Conservation (phyloP, 2,888 invertebrate genomes). For the Amblyjoppa fuscipennis region DNA sequence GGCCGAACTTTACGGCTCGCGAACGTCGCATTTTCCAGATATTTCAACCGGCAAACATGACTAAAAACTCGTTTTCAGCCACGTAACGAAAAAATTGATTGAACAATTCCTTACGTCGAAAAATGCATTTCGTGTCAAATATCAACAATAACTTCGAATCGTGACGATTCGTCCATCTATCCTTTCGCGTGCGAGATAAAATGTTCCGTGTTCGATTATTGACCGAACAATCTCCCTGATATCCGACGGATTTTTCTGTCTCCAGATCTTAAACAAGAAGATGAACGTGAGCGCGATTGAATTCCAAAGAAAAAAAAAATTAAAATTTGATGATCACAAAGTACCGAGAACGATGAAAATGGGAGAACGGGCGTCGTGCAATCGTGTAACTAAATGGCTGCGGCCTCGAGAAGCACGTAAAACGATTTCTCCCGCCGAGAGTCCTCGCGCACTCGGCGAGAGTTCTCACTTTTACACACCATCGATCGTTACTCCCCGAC, state of each 20-base stretch:
- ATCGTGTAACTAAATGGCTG: slow-evolving; percentile 28
- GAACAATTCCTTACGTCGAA: not conserved
- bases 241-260: not conserved
- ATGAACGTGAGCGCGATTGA: not conserved
- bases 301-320: not conserved
- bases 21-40: not conserved
- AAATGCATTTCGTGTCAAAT: not conserved
- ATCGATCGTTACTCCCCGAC: not conserved
- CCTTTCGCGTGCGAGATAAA: not conserved
- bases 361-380: slow-evolving; percentile 30
- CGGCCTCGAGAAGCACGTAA: slow-evolving; percentile 52
- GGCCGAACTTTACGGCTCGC: too few relatives aligned
- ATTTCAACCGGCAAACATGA: not conserved
- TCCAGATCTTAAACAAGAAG: not conserved
- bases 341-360: slow-evolving; percentile 42
- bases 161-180: not conserved
- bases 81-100: not conserved
- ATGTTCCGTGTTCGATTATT: not conserved
- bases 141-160: not conserved
- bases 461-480: slow-evolving; percentile 16
- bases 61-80: not conserved
- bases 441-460: slow-evolving; percentile 17
- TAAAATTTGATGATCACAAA: slow-evolving; percentile 15
- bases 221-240: not conserved
- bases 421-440: slow-evolving; percentile 60